Evolutionary conservation across 1,140 invertebrate genomes (phyloP).

Genomic region (Heterodera schachtii): DNA sequence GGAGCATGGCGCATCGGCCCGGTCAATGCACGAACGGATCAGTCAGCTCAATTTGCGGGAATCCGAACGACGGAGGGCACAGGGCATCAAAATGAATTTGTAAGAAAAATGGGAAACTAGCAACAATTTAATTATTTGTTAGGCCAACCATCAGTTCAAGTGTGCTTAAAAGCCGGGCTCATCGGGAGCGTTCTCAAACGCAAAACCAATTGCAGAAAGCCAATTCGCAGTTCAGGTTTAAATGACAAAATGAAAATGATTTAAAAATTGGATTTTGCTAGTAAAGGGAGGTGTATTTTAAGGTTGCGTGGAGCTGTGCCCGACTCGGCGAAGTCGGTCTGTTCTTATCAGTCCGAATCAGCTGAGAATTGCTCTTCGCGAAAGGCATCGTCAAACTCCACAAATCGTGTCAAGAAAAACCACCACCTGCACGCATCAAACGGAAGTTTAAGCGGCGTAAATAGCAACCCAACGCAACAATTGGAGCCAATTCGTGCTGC

Average conservation of each 20-base stretch:
- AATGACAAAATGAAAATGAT: not conserved
- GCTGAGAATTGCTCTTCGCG: slow-evolving; percentile 1
- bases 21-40: slow-evolving; percentile 46
- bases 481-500: not conserved
- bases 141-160: slow-evolving; percentile 40
- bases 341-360: not conserved
- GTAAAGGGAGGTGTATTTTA: not conserved
- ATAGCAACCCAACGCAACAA: slow-evolving; percentile 2
- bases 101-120: slow-evolving; percentile 15
- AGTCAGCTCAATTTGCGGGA: slow-evolving; percentile 39
- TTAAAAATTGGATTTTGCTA: not conserved
- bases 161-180: slow-evolving; percentile 41
- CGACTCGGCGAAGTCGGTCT: not conserved
- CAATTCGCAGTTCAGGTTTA: slow-evolving; percentile 24
- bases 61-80: slow-evolving; percentile 38
- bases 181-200: slow-evolving; percentile 42
- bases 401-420: not conserved
- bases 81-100: slow-evolving; percentile 44
- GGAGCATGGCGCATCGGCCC: slow-evolving; percentile 36
- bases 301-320: not conserved
- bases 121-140: slow-evolving; percentile 12
- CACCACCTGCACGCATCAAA: slow-evolving; percentile 4
- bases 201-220: slow-evolving; percentile 31
- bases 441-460: not conserved
- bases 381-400: slow-evolving; percentile 8